These are phyloP conservation scores for Muraenolepis orangiensis DNA, from an alignment of 2,797 vertebrate species.

Conservation along the genomic window DNA sequence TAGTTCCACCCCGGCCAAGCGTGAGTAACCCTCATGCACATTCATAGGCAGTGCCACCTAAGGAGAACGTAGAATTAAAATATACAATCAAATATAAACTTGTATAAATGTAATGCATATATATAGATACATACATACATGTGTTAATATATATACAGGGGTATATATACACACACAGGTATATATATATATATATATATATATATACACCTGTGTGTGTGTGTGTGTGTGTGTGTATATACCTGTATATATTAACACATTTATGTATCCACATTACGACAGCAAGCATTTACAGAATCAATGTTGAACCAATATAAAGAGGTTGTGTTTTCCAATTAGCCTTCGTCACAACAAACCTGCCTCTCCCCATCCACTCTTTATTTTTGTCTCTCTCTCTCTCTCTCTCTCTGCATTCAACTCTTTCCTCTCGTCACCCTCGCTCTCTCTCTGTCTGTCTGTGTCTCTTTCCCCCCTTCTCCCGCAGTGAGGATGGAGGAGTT, in stretches of 20 bases:
- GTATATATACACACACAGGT: too few relatives aligned
- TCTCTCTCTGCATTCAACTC: neutral
- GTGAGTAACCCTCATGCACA: conserved; percentile 59
- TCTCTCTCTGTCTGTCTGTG: conserved; percentile 17
- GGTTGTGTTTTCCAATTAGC: neutral
- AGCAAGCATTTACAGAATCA: neutral
- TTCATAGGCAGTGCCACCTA: neutral
- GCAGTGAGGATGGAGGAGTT: conserved; percentile 79
- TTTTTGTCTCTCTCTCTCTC: neutral
- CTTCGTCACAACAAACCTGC: neutral
- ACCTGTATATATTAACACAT: neutral
- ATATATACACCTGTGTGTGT: too few relatives aligned
- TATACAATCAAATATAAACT: neutral
- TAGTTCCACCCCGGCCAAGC: conserved; percentile 66
- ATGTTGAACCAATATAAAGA: neutral
- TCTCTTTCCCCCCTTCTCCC: conserved; percentile 24
- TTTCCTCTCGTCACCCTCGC: neutral
- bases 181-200: too few relatives aligned
- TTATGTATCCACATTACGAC: neutral
- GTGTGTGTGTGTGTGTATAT: too few relatives aligned
- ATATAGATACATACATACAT: too few relatives aligned
- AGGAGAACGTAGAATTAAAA: neutral
- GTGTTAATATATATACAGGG: too few relatives aligned
- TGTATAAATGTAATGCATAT: too few relatives aligned
- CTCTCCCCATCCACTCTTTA: neutral